Conservation (phyloP, 2,797 vertebrate species). For the Erethizon dorsatum region DNA sequence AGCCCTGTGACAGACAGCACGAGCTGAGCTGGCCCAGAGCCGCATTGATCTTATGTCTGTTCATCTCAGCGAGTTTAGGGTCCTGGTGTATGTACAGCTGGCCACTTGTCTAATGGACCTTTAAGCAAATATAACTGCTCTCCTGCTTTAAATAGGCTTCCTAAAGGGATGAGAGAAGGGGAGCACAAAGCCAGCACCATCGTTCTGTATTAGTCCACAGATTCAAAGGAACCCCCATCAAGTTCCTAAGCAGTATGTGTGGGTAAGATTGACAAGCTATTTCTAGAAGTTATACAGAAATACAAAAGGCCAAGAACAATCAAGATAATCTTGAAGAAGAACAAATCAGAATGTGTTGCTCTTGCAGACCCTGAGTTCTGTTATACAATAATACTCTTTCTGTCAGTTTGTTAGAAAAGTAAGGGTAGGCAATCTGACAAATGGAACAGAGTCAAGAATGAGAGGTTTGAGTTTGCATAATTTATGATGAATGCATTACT, state of each 20-base stretch:
- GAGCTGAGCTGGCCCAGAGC: neutral
- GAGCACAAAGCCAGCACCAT: neutral
- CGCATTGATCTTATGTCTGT: slow-evolving; percentile 49
- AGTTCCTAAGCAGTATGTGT: neutral
- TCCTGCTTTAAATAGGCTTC: slow-evolving; percentile 1
- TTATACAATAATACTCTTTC: neutral
- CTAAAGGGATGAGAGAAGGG: neutral
- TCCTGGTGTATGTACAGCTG: neutral
- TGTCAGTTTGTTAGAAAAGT: neutral
- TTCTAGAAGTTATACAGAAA: neutral
- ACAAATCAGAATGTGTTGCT: neutral
- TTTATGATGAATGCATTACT: neutral
- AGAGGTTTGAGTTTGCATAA: neutral
- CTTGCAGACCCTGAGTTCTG: neutral
- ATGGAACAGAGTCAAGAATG: neutral
- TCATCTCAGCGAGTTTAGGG: slow-evolving; percentile 54
- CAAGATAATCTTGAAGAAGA: neutral
- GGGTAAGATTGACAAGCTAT: neutral
- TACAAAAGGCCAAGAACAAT: neutral
- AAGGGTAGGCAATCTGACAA: neutral
- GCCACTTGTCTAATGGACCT: neutral
- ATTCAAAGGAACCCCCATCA: neutral
- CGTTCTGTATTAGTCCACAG: neutral
- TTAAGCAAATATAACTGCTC: slow-evolving; percentile 48
- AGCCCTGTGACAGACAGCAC: neutral